Evolutionary conservation across 2,797 vertebrate species (phyloP), one percentile per base, ranked within the genome.

Genomic region (Cirrhinus mrigala): DNA sequence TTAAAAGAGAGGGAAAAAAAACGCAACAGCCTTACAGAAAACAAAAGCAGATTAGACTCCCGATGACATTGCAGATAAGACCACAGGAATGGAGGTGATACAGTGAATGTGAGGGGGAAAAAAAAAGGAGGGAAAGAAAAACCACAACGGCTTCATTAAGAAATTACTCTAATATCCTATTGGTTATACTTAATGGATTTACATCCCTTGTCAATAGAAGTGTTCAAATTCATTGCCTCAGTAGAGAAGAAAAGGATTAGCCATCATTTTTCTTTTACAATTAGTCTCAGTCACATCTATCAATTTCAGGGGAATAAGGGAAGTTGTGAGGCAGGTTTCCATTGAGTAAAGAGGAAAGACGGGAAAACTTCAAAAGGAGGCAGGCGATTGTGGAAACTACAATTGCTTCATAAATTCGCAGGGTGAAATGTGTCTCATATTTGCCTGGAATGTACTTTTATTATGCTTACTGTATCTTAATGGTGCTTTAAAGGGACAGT

Each of bases 171-270:
- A 92, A 92, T 90, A 94, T 94, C 93, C 91, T 80, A 90, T 94
- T 94, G 93, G 90, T 88, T 86, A 88, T 82, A 91, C 89, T 91
- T 88, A 91, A 92, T 87, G 91, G 93, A 94, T 94, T 93, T 93
- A 87, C 84, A 85, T 79, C 83, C 81, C 91, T 92, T 93, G 91
- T 92, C 89, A 85, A 70, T 82, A 83, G 81, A 85, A 81, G 87
- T 87, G 58, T 91, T 91, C 88, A 88, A 79, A 86, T 86, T 73
- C 84, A 85, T 60, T 60, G 74, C 85, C 80, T 87, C 87, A 44
- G 69, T 56, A 33, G 74, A 74, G 75, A 86, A 82, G 77, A 82
- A 82, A 87, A 66, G 83, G 85, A 87, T 85, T 86, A 86, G 81
- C 70, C 71, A 20, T 81, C 24, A 75, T 86, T 77, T 73, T 84